These are phyloP conservation scores for Scophthalmus maximus DNA, from an alignment of 2,113 vertebrate species.

Conservation along the genomic window DNA sequence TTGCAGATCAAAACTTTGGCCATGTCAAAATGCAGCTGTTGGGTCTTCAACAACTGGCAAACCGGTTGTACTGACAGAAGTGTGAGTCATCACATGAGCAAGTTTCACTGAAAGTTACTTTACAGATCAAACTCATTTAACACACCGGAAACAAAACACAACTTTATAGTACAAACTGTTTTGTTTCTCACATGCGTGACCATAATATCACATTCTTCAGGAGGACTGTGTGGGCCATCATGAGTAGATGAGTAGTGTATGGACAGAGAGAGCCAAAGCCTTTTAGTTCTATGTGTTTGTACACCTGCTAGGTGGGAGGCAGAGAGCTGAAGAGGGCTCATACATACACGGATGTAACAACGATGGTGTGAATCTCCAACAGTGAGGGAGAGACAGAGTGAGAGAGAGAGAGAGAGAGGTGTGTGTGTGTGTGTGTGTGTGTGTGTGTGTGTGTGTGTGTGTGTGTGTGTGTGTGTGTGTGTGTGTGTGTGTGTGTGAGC, in stretches of 20 bases:
- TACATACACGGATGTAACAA: constrained; percentile 50
- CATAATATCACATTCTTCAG: constrained; percentile 49
- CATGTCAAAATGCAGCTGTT: neutral
- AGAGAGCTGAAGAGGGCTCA: constrained; percentile 58
- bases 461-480: constrained; percentile 3
- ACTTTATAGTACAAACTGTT: constrained; percentile 46
- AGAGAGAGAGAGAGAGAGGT: too few species aligned
- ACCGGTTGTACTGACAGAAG: neutral
- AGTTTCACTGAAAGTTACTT: constrained; percentile 5
- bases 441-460: constrained; percentile 26
- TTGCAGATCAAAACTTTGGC: neutral
- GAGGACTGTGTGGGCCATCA: constrained; percentile 35
- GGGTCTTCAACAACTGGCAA: neutral
- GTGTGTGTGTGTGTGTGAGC: constrained; percentile 17
- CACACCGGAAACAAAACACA: constrained; percentile 13
- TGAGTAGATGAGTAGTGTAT: constrained; percentile 55
- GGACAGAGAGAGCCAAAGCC: constrained; percentile 45
- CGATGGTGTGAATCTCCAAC: constrained; percentile 51
- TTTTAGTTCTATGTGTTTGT: constrained; percentile 64
- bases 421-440: constrained; percentile 7
- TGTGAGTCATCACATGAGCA: too few species aligned
- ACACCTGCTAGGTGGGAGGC: constrained; percentile 74
- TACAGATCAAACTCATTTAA: too few species aligned
- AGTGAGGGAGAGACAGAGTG: constrained; percentile 20
- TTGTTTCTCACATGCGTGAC: constrained; percentile 37